phyloP scores from a whole-genome alignment of 2,888 invertebrate species.

The Elysia crispata region DNA sequence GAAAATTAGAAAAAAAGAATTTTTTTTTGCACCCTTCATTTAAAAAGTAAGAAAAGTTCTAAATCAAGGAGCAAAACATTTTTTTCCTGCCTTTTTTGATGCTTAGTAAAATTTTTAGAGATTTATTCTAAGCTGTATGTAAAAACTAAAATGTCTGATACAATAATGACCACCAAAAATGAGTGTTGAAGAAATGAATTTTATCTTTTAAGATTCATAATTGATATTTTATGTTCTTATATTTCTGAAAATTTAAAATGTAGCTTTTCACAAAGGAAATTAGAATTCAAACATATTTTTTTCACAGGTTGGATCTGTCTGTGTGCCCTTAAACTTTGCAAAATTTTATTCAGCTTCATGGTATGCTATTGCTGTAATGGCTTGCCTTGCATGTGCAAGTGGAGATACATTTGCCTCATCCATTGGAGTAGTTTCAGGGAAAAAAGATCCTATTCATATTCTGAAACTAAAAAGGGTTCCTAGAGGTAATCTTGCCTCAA shows the following conservation, averaged over 20 bases:
- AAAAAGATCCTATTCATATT: conserved; percentile 85
- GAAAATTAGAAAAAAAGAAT: too few relatives aligned
- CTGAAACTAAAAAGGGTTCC: conserved; percentile 87
- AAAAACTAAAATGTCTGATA: too few relatives aligned
- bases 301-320: conserved; percentile 82
- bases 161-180: too few relatives aligned
- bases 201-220: neutral
- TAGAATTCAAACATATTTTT: too few relatives aligned
- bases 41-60: too few relatives aligned
- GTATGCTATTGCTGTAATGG: conserved; percentile 88
- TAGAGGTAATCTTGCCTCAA: conserved; percentile 79
- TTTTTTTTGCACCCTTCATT: too few relatives aligned
- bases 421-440: conserved; percentile 86
- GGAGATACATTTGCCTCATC: conserved; percentile 96
- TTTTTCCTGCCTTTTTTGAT: too few relatives aligned
- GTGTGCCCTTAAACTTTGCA: conserved; percentile 87
- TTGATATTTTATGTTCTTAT: neutral
- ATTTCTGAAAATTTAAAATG: too few relatives aligned
- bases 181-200: neutral
- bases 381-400: conserved; percentile 87
- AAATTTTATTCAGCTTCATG: conserved; percentile 85
- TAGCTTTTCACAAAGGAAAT: too few relatives aligned
- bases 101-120: too few relatives aligned
- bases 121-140: too few relatives aligned
- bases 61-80: too few relatives aligned